Evolutionary conservation across 2,797 vertebrate species (phyloP).

Genomic region (Mycteria americana): DNA sequence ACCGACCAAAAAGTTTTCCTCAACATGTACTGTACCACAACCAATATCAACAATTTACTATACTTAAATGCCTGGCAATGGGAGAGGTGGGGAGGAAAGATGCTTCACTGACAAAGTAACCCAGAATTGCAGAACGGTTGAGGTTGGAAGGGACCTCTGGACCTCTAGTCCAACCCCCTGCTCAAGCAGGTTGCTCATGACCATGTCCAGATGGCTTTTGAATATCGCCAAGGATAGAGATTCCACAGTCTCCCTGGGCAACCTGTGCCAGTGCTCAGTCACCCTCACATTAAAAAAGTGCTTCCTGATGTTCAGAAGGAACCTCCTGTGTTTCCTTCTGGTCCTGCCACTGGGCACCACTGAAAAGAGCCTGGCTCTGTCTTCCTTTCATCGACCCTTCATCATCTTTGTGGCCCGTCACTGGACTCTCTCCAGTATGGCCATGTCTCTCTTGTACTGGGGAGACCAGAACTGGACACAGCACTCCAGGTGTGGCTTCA

Average conservation of each 20-base stretch:
- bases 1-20: neutral
- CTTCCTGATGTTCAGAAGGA: neutral
- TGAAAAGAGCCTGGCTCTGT: neutral
- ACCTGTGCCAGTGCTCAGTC: neutral
- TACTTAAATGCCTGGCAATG: neutral
- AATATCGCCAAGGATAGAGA: neutral
- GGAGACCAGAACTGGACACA: neutral
- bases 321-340: neutral
- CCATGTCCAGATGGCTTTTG: accelerated
- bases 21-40: neutral
- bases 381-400: neutral
- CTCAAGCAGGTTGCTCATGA: neutral
- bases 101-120: neutral
- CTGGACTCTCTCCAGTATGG: neutral
- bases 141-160: neutral
- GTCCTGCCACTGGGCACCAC: neutral
- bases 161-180: neutral
- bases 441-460: neutral
- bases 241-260: neutral
- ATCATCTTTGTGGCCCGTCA: neutral
- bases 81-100: neutral
- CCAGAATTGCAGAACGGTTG: neutral
- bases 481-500: neutral
- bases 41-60: neutral
- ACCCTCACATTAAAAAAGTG: neutral